Conservation (phyloP, 2,797 vertebrate genomes). For the Morelia viridis region DNA sequence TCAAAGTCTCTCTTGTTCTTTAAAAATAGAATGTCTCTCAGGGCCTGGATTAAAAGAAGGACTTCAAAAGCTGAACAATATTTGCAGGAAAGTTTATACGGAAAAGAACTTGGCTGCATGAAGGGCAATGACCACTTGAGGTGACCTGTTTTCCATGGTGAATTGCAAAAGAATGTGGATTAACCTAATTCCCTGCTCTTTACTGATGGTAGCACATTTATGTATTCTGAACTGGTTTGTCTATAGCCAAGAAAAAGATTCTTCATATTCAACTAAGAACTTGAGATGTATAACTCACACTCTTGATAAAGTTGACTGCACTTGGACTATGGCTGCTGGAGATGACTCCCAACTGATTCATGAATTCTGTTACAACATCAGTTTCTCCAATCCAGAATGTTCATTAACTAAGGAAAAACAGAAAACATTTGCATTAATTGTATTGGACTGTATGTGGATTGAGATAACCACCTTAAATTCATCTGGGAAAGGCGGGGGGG, state of each 20-base stretch:
- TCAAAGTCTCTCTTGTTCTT: not conserved
- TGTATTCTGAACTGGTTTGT: conserved; percentile 50
- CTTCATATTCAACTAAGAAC: conserved; percentile 51
- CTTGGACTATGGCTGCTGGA: conserved; percentile 61
- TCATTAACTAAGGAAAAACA: conserved; percentile 54
- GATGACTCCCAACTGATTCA: conserved; percentile 43
- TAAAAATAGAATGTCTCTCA: not conserved
- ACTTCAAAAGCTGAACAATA: not conserved
- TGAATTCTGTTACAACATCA: conserved; percentile 65
- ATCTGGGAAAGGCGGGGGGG: conserved; percentile 25
- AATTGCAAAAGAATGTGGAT: conserved; percentile 61
- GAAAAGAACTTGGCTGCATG: not conserved
- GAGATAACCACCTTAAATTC: conserved; percentile 54
- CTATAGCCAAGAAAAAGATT: conserved; percentile 66
- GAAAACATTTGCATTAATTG: conserved; percentile 56
- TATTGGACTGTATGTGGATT: conserved; percentile 52
- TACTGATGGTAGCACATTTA: conserved; percentile 60
- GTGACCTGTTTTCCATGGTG: conserved; percentile 41
- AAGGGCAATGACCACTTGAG: conserved; percentile 56
- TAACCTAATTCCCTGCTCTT: conserved; percentile 43
- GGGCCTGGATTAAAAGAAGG: not conserved
- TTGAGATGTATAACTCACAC: conserved; percentile 70
- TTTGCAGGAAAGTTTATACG: not conserved
- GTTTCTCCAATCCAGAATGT: conserved; percentile 49
- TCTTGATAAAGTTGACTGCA: conserved; percentile 65